Conservation (phyloP, 92 coral and sea anemone genomes). For the Plumapathes pennacea region DNA sequence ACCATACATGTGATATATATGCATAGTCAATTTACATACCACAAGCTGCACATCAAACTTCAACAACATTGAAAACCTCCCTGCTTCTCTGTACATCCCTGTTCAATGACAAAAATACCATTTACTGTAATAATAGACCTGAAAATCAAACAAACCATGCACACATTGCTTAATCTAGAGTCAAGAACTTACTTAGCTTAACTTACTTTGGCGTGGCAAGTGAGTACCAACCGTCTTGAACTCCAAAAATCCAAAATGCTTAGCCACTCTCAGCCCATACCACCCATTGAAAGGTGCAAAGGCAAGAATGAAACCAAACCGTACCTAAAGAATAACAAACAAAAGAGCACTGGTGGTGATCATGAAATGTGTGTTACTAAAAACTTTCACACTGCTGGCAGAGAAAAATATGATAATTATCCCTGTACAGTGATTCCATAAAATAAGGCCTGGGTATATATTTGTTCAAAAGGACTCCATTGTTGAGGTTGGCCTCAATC, state of each 20-base stretch:
- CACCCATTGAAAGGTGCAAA: slow-evolving; percentile 70
- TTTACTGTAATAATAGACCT: too few relatives aligned
- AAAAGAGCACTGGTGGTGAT: too few relatives aligned
- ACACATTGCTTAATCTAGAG: background rate
- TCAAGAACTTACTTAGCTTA: background rate
- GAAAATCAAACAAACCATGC: background rate
- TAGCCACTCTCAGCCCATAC: slow-evolving; percentile 74
- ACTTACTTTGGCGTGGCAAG: slow-evolving; percentile 74
- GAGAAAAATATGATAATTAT: too few relatives aligned
- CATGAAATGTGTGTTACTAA: too few relatives aligned
- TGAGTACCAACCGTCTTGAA: slow-evolving; percentile 90
- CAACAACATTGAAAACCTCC: slow-evolving; percentile 78
- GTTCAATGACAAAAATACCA: background rate
- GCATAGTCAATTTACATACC: slow-evolving; percentile 40
- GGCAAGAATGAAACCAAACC: slow-evolving; percentile 57
- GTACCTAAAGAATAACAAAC: slow-evolving; percentile 44
- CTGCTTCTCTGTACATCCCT: slow-evolving; percentile 93
- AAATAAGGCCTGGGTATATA: too few relatives aligned
- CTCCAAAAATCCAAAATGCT: slow-evolving; percentile 82
- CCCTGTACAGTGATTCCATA: too few relatives aligned
- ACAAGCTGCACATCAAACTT: slow-evolving; percentile 92
- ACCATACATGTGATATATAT: background rate
- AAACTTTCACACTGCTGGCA: too few relatives aligned
- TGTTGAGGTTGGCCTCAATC: too few relatives aligned
- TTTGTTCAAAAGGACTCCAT: too few relatives aligned